Evolutionary conservation across 2,797 vertebrate species (phyloP).

Genomic region (Myripristis murdjan): DNA sequence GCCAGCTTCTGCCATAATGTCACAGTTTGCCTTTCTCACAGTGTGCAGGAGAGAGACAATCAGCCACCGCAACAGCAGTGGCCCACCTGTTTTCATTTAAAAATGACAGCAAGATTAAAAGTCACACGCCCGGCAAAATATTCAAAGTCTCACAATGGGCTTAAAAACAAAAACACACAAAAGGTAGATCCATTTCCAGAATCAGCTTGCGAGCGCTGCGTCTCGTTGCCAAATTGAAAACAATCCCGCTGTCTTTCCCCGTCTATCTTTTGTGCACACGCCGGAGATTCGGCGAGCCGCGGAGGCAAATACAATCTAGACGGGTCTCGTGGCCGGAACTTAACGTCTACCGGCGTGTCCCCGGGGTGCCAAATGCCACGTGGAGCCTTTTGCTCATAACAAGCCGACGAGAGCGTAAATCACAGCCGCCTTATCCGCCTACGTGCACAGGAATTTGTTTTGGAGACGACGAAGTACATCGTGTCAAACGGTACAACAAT

Average conservation of each 20-base stretch:
- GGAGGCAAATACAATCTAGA: constrained; percentile 72
- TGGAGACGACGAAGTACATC: constrained; percentile 16
- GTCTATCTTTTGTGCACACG: constrained; percentile 41
- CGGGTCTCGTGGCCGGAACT: constrained; percentile 63
- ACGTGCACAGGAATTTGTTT: constrained; percentile 27
- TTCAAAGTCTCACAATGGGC: constrained; percentile 45
- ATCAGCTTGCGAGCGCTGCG: constrained; percentile 1
- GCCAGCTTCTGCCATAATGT: constrained; percentile 27
- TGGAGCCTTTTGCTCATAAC: constrained; percentile 64
- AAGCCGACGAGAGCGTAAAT: too few relatives aligned
- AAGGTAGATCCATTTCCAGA: constrained; percentile 5
- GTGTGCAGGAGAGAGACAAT: constrained; percentile 24
- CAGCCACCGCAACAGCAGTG: not conserved
- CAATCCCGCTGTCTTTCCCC: constrained; percentile 47
- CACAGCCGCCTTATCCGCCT: constrained; percentile 47
- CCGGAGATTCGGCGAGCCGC: constrained; percentile 58
- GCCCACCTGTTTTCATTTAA: constrained; percentile 49
- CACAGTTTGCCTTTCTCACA: constrained; percentile 48
- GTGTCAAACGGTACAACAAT: constrained; percentile 23
- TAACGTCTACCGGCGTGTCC: constrained; percentile 57
- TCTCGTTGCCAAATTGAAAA: constrained; percentile 32
- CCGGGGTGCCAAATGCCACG: constrained; percentile 67
- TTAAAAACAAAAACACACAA: not conserved
- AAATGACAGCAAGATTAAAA: constrained; percentile 60
- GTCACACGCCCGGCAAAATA: constrained; percentile 57